These are phyloP conservation scores for Burhinus bistriatus DNA, from an alignment of 2,113 vertebrate genomes.

Conservation along the genomic window DNA sequence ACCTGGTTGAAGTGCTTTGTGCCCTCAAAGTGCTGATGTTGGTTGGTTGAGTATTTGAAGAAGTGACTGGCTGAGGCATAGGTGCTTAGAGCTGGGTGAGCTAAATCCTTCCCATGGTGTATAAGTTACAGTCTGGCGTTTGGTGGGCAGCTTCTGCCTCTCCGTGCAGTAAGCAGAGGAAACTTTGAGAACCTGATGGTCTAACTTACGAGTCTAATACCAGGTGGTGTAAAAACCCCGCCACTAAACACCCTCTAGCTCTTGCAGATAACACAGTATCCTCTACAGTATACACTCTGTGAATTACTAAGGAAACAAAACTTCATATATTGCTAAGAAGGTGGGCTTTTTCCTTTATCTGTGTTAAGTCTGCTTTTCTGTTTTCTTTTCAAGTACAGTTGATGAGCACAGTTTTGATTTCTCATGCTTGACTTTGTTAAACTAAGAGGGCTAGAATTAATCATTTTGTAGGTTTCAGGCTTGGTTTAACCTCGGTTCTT, in stretches of 20 bases:
- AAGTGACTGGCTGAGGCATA: background rate
- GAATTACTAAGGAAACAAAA: background rate
- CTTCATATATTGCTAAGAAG: background rate
- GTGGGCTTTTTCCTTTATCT: background rate
- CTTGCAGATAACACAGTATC: background rate
- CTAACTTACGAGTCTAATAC: fast-evolving
- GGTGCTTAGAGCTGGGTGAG: background rate
- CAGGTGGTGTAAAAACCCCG: background rate
- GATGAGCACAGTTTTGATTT: background rate
- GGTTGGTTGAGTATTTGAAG: background rate
- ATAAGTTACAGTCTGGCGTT: fast-evolving
- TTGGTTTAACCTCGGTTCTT: background rate
- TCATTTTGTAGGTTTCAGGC: background rate
- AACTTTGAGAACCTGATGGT: background rate
- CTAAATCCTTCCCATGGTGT: background rate
- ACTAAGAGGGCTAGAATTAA: background rate
- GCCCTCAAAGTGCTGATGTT: background rate
- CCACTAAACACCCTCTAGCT: background rate
- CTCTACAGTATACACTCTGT: background rate
- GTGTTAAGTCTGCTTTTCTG: background rate
- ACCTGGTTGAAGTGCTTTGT: background rate
- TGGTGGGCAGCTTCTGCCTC: background rate
- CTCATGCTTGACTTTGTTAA: background rate
- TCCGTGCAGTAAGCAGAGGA: background rate
- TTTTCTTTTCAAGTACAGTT: background rate